Evolutionary conservation across 2,888 invertebrate species (phyloP).

Genomic region (Rhaphigaster nebulosa): DNA sequence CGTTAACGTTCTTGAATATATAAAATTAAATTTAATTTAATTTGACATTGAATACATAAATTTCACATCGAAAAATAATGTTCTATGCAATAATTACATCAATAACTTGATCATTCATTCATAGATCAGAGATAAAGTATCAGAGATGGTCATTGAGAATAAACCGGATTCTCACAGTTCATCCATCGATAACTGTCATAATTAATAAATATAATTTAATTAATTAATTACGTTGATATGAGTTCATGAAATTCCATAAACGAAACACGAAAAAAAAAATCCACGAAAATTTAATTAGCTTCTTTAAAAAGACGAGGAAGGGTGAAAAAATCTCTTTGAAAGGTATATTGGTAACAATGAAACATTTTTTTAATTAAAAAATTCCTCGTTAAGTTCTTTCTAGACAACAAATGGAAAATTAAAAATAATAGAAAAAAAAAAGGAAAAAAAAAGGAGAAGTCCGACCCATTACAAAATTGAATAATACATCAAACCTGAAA

Average conservation of each 20-base stretch:
- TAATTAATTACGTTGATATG: not conserved
- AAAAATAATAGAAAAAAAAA: not conserved
- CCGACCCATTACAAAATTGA: not conserved
- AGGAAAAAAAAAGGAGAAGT: not conserved
- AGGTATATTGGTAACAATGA: conserved; percentile 20
- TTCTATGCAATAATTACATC: no score
- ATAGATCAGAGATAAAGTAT: not conserved
- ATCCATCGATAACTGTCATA: not conserved
- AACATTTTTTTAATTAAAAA: conserved; percentile 22
- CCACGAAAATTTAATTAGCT: conserved; percentile 5
- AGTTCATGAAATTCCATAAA: conserved; percentile 5
- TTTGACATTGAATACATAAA: no score
- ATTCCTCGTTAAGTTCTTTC: conserved; percentile 24
- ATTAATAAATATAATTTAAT: not conserved
- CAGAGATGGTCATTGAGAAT: not conserved
- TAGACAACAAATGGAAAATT: not conserved
- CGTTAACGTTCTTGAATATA: no score
- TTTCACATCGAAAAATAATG: no score
- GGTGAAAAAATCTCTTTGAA: not conserved
- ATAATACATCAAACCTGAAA: not conserved
- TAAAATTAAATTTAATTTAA: no score
- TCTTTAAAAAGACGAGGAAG: conserved; percentile 8
- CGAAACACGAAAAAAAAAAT: not conserved
- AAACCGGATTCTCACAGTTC: not conserved
- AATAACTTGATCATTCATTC: no score